These are phyloP conservation scores for Diachasma alloeum DNA, from an alignment of 1,140 invertebrate species.

Conservation along the genomic window DNA sequence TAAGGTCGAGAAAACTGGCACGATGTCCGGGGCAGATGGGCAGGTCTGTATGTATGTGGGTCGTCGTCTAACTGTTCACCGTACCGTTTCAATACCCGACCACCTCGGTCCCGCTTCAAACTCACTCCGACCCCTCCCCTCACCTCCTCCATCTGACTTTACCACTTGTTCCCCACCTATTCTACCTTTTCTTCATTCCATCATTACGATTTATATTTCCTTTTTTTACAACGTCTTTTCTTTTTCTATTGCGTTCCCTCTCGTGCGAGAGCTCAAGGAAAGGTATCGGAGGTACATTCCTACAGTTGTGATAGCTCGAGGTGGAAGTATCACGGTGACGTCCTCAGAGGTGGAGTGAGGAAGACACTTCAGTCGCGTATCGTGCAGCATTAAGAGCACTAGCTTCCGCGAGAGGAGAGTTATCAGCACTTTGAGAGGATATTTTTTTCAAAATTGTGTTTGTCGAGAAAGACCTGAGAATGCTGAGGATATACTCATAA, in stretches of 20 bases:
- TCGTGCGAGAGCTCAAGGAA: not conserved
- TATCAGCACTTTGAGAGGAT: not conserved
- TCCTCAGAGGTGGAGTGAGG: not conserved
- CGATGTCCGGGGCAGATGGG: slow-evolving; percentile 43
- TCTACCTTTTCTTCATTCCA: not conserved
- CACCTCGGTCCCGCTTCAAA: slow-evolving; percentile 14
- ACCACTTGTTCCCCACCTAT: slow-evolving; percentile 4
- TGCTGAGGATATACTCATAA: too few species aligned
- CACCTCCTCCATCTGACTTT: not conserved
- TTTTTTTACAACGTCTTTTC: not conserved
- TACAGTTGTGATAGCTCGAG: not conserved
- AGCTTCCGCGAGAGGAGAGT: not conserved
- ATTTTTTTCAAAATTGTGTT: not conserved
- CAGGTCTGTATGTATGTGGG: slow-evolving; percentile 47
- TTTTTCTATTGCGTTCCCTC: slow-evolving; percentile 7
- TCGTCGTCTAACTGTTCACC: slow-evolving; percentile 56
- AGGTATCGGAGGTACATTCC: not conserved
- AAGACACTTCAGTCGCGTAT: not conserved
- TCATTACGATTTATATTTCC: not conserved
- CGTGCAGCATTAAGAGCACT: not conserved
- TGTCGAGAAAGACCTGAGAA: too few species aligned
- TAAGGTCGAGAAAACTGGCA: slow-evolving; percentile 49
- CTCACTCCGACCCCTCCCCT: not conserved
- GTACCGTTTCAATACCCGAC: slow-evolving; percentile 47
- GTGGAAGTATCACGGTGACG: not conserved